Evolutionary conservation across 2,888 invertebrate species (phyloP), one percentile per base, ranked within the genome.

Genomic region (Lingula anatina): DNA sequence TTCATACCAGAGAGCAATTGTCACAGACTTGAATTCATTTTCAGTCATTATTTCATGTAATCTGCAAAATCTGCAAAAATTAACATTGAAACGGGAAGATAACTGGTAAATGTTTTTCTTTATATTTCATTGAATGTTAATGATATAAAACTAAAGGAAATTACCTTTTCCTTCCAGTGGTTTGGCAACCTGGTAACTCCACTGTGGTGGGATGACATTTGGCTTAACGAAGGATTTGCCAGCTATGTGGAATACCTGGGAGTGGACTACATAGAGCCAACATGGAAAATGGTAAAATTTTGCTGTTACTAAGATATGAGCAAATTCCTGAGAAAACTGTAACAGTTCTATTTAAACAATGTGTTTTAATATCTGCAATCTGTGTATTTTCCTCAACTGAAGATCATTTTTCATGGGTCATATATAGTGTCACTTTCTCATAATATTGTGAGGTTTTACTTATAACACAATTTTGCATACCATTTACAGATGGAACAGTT

Each of bases 191-290:
- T 76, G 86, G 92, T 92, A 0, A 92, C 92, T 12, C 87, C 91
- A 86, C 83, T 85, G 57, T 92, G 91, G 92, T 91, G 90, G 91
- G 84, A 88, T 0, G 90, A 90, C 68, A n/a, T n/a, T n/a, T n/a
- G n/a, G n/a, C n/a, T n/a, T n/a, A n/a, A n/a, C n/a, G n/a, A n/a
- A n/a, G n/a, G n/a, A n/a, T n/a, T n/a, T n/a, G n/a, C n/a, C n/a
- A n/a, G n/a, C n/a, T n/a, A n/a, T n/a, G n/a, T n/a, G n/a, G n/a
- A n/a, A n/a, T n/a, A n/a, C n/a, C n/a, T n/a, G n/a, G n/a, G n/a
- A n/a, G n/a, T n/a, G n/a, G 79, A 87, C 62, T 78, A 82, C 18
- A 83, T 85, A 45, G 83, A 88, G 61, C 85, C 87, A 0, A 83
- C 86, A 7, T 93, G 91, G 90, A 83, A 86, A 66, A 85, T 89